These are phyloP conservation scores for Otolemur crassicaudatus DNA, from an alignment of 2,797 vertebrate genomes.

Conservation along the genomic window DNA sequence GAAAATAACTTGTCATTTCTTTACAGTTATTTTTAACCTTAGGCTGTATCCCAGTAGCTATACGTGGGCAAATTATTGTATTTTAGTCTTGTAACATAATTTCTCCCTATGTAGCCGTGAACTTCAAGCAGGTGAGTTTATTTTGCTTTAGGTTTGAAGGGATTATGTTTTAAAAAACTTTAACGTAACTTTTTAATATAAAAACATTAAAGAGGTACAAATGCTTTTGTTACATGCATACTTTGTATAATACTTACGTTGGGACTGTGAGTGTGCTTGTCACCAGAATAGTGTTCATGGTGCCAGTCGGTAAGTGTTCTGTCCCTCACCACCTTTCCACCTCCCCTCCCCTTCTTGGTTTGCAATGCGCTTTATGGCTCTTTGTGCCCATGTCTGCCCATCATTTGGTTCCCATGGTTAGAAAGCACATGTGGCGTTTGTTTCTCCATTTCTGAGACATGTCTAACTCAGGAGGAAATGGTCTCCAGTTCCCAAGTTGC, in stretches of 20 bases:
- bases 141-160: slow-evolving; percentile 34
- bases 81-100: slow-evolving; percentile 6
- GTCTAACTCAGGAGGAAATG: neutral
- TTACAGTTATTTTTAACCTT: slow-evolving; percentile 52
- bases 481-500: neutral
- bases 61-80: neutral
- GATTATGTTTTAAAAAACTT: neutral
- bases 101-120: neutral
- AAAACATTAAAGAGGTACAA: neutral
- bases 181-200: neutral
- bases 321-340: too few species aligned
- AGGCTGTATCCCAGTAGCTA: neutral
- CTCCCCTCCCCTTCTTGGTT: neutral
- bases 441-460: neutral
- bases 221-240: neutral
- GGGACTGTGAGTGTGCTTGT: neutral
- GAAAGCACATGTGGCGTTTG: neutral
- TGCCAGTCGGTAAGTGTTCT: too few species aligned
- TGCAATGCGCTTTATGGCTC: neutral
- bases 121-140: neutral
- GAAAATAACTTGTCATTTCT: slow-evolving; percentile 13
- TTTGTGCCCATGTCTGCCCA: neutral
- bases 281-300: neutral
- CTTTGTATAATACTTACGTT: neutral
- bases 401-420: neutral